Percentiles rank a stretch among this genome's conserved stretches.
These are phyloP conservation scores for Salarias fasciatus DNA, from an alignment of 2,797 vertebrate genomes.

Conservation along the genomic window DNA sequence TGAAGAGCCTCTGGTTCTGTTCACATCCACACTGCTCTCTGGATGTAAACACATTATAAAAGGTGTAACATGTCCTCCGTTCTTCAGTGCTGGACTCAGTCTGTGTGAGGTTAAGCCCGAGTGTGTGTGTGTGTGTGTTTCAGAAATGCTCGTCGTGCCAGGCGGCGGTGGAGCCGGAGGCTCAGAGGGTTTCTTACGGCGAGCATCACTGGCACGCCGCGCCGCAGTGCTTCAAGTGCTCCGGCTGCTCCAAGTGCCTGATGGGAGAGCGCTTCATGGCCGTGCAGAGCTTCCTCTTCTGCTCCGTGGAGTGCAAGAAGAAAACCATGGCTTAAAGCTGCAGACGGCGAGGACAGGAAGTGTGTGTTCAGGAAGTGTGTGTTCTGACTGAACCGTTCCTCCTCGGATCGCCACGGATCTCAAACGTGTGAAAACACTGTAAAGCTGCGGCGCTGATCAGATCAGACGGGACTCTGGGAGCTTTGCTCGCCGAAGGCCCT, in stretches of 20 bases:
- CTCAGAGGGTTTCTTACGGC: slow-evolving; percentile 93
- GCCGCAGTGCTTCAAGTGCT: slow-evolving; percentile 91
- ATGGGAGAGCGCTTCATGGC: slow-evolving; percentile 96
- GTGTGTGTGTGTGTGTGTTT: neutral
- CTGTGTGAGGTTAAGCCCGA: too few relatives aligned
- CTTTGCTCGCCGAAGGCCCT: too few relatives aligned
- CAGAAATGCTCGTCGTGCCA: slow-evolving; percentile 92
- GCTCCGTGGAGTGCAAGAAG: slow-evolving; percentile 96
- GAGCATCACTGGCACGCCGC: slow-evolving; percentile 94
- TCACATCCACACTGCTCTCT: neutral
- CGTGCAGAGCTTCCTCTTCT: slow-evolving; percentile 89
- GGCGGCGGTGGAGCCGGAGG: slow-evolving; percentile 91
- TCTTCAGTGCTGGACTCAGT: too few relatives aligned
- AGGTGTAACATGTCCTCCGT: too few relatives aligned
- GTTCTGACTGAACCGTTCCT: too few relatives aligned
- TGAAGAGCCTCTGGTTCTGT: slow-evolving; percentile 16
- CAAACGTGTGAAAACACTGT: too few relatives aligned
- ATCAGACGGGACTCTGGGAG: too few relatives aligned
- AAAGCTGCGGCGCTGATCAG: too few relatives aligned
- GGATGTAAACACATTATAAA: too few relatives aligned
- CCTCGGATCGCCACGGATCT: too few relatives aligned
- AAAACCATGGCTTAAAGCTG: slow-evolving; percentile 81
- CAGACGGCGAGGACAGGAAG: too few relatives aligned
- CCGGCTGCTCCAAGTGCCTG: slow-evolving; percentile 92
- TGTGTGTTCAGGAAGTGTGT: too few relatives aligned